phyloP scores from a whole-genome alignment of 2,113 vertebrate genomes.

The Puffinus mauretanicus region DNA sequence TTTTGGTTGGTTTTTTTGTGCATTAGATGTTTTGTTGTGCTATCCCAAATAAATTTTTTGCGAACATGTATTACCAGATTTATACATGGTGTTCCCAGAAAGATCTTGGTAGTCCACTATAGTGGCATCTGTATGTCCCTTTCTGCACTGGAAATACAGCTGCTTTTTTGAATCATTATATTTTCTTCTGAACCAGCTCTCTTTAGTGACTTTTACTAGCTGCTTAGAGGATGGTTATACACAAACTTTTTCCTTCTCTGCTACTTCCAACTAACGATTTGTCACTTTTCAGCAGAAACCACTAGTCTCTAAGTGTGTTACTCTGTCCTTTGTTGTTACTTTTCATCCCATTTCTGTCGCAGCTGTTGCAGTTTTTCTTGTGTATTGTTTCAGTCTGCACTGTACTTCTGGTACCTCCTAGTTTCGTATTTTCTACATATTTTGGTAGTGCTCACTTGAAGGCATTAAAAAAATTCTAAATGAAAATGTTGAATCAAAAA shows the following conservation, averaged over 20 bases:
- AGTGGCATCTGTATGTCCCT: not conserved
- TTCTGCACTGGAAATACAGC: not conserved
- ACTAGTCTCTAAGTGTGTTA: not conserved
- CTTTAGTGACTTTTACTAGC: not conserved
- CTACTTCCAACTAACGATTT: not conserved
- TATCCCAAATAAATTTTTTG: not conserved
- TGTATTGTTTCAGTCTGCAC: not conserved
- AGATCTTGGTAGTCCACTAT: fast-evolving
- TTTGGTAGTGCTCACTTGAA: not conserved
- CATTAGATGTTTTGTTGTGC: not conserved
- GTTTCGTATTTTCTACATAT: not conserved
- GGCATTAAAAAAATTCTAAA: not conserved
- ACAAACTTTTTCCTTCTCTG: not conserved
- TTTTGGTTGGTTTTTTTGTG: not conserved
- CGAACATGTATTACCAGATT: not conserved
- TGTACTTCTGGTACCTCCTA: not conserved
- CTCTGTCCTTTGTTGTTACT: not conserved
- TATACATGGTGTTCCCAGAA: not conserved
- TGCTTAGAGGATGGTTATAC: not conserved
- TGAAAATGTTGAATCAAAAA: not conserved
- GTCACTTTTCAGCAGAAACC: not conserved
- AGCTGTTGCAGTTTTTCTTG: not conserved
- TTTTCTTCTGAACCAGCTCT: not conserved
- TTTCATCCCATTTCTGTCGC: not conserved
- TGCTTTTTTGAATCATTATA: not conserved